Conservation (phyloP, 2,797 vertebrate genomes). For the Bradypodion pumilum region DNA sequence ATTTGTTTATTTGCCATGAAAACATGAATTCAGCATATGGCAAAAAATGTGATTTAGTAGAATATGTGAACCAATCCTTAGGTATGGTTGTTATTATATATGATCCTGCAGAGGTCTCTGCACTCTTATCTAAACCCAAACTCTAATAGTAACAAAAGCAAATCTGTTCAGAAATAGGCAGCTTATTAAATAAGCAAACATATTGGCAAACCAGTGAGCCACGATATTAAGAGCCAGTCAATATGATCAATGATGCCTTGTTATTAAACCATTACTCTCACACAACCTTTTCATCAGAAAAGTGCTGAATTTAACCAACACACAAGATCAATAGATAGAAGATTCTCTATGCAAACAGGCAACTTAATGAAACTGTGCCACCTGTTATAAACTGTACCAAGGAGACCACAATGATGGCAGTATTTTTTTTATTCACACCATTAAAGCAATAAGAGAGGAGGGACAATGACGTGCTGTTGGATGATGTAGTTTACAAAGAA, state of each 20-base stretch:
- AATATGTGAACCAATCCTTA: no score
- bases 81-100: no score
- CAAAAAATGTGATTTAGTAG: neutral
- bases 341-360: neutral
- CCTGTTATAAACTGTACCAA: neutral
- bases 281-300: constrained; percentile 23
- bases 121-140: neutral
- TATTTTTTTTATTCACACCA: neutral
- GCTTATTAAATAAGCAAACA: constrained; percentile 39
- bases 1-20: neutral
- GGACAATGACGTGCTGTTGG: accelerated
- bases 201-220: constrained; percentile 26
- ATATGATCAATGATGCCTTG: constrained; percentile 22
- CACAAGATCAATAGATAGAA: constrained; percentile 3
- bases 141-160: constrained; percentile 10
- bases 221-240: constrained; percentile 35
- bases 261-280: constrained; percentile 8
- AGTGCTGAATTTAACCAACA: constrained; percentile 28
- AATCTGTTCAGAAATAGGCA: constrained; percentile 8
- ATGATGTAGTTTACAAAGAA: neutral
- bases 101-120: constrained; percentile 1
- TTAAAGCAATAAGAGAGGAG: constrained; percentile 7
- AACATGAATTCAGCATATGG: neutral
- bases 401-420: neutral
- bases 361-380: accelerated